Conservation (phyloP, 2,113 vertebrate genomes). For the Hucho hucho region DNA sequence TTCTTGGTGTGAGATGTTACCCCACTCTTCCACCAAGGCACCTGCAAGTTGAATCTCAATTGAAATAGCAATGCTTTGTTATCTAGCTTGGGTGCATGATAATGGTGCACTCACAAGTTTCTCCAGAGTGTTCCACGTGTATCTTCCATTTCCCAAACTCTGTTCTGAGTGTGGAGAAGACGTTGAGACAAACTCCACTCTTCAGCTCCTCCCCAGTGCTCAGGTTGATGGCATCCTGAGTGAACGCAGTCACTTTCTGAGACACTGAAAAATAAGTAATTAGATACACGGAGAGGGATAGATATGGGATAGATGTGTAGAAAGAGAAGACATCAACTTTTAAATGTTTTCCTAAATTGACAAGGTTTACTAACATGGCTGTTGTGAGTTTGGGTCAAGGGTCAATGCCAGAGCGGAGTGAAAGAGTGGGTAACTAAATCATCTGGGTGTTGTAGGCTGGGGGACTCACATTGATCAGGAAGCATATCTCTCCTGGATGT, state of each 20-base stretch:
- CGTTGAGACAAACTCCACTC: constrained; percentile 39
- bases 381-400: too few species aligned
- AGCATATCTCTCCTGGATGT: constrained; percentile 63
- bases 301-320: background rate
- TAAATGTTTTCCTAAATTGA: too few species aligned
- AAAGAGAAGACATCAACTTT: background rate
- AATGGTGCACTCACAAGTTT: constrained; percentile 64
- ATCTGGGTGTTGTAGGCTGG: constrained; percentile 24
- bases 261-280: background rate
- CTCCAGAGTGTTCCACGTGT: constrained; percentile 9
- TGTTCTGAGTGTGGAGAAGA: constrained; percentile 73
- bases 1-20: too few species aligned
- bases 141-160: constrained; percentile 70
- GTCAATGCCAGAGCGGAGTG: too few species aligned
- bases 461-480: constrained; percentile 68
- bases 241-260: constrained; percentile 82
- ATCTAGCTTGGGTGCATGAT: background rate
- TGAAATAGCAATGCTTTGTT: too few species aligned
- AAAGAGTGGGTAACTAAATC: too few species aligned
- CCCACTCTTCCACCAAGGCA: too few species aligned
- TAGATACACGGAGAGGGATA: background rate
- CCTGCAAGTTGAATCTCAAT: too few species aligned
- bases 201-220: constrained; percentile 75
- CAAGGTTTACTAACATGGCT: too few species aligned
- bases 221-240: constrained; percentile 60